Percentiles rank a stretch among this genome's conserved stretches.
Evolutionary conservation across 2,113 vertebrate species (phyloP).

Genomic region (Colinus virginianus): DNA sequence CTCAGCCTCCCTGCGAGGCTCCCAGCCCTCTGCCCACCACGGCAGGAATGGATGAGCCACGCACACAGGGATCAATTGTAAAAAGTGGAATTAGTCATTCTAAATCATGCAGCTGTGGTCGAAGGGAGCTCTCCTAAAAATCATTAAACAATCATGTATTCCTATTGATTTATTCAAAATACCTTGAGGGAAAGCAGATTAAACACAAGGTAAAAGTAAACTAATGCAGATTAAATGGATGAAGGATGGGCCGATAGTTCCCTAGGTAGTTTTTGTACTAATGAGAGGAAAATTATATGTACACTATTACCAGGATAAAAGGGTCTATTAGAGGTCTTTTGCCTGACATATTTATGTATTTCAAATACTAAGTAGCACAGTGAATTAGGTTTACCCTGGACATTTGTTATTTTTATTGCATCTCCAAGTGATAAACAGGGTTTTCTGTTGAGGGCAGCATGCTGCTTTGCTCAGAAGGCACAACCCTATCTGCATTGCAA

Average conservation of each 20-base stretch:
- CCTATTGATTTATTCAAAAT: conserved; percentile 99
- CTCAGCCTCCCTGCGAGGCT: not conserved
- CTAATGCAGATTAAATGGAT: conserved; percentile 99
- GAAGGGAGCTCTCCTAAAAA: conserved; percentile 97
- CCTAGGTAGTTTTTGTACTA: conserved; percentile 93
- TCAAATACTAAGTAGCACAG: conserved; percentile 92
- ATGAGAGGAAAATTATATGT: conserved; percentile 98
- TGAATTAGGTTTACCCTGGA: conserved; percentile 92
- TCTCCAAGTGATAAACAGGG: conserved; percentile 87
- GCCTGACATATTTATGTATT: conserved; percentile 98
- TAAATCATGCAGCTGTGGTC: conserved; percentile 97
- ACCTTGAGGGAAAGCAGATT: conserved; percentile 98
- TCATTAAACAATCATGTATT: conserved; percentile 99
- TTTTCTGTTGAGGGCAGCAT: conserved; percentile 74
- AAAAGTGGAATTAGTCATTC: conserved; percentile 99
- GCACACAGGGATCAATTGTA: conserved; percentile 88
- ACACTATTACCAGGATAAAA: conserved; percentile 96
- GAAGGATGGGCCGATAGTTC: conserved; percentile 89
- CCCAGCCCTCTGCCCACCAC: conserved; percentile 58
- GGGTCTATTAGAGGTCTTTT: conserved; percentile 98
- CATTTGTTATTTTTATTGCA: conserved; percentile 89
- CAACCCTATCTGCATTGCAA: conserved; percentile 59
- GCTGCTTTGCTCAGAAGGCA: conserved; percentile 68
- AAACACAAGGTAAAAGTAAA: conserved; percentile 93
- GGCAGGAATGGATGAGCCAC: conserved; percentile 82